Evolutionary conservation across 30 jellyfish, hydroid and myxozoan genomes (phyloP).

Genomic region (Aurelia sp.): DNA sequence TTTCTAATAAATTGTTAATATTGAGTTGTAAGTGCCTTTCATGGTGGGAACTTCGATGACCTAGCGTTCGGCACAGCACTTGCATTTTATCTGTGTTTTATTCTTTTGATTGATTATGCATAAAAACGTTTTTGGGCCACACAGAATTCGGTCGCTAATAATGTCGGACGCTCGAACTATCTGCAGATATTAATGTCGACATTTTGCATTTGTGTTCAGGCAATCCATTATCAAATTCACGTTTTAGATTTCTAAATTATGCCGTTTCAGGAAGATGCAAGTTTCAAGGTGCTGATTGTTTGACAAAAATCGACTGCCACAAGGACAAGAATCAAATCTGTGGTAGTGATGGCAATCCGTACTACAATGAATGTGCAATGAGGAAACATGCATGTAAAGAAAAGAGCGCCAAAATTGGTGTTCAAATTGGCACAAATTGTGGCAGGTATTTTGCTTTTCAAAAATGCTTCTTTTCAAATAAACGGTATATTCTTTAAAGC

Average conservation of each 20-base stretch:
- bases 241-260: not conserved
- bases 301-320: not conserved
- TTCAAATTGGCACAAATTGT: not conserved
- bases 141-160: too few relatives aligned
- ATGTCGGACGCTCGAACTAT: too few relatives aligned
- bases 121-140: too few relatives aligned
- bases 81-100: too few relatives aligned
- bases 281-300: not conserved
- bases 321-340: conserved; percentile 14
- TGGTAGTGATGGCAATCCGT: conserved; percentile 54
- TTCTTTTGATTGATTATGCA: too few relatives aligned
- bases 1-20: too few relatives aligned
- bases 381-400: conserved; percentile 37
- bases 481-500: too few relatives aligned
- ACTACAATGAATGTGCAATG: conserved; percentile 49
- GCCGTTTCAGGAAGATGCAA: not conserved
- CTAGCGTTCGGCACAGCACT: too few relatives aligned
- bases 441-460: not conserved
- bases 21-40: too few relatives aligned
- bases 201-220: not conserved
- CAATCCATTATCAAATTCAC: not conserved
- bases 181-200: too few relatives aligned
- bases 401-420: conserved; percentile 30
- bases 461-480: too few relatives aligned
- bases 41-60: too few relatives aligned